phyloP scores from a whole-genome alignment of 1,140 invertebrate genomes.

The Philotrypesis tridentata region DNA sequence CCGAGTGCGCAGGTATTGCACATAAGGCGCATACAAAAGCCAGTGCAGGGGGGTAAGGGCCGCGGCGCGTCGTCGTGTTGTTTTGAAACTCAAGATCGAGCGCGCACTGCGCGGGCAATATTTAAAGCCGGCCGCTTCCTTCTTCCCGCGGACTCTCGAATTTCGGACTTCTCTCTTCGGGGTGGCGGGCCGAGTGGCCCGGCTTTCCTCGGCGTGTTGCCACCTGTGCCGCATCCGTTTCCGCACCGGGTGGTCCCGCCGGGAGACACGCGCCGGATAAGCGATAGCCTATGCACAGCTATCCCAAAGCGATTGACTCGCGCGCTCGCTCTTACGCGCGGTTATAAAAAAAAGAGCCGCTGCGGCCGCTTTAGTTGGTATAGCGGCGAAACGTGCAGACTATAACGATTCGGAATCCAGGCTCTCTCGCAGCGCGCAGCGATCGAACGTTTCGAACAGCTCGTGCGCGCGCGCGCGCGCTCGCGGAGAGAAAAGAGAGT shows the following conservation, averaged over 20 bases:
- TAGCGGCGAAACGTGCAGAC: too few species aligned
- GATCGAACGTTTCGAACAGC: neutral
- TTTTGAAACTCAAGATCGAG: conserved; percentile 9
- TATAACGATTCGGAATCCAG: too few species aligned
- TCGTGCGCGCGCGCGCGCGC: too few species aligned
- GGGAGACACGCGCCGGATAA: neutral
- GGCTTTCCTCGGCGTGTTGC: conserved; percentile 30
- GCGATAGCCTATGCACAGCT: neutral
- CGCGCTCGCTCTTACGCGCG: too few species aligned
- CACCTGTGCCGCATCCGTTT: conserved; percentile 50
- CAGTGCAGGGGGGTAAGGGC: neutral
- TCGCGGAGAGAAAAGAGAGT: neutral
- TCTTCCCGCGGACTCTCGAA: neutral
- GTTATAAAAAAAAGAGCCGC: too few species aligned
- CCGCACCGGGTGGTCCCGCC: conserved; percentile 44
- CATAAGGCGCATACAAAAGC: too few species aligned
- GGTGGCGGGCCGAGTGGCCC: conserved; percentile 44
- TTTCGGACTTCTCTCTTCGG: conserved; percentile 49
- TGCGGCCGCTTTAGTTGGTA: too few species aligned
- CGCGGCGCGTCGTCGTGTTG: neutral
- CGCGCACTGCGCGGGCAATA: neutral
- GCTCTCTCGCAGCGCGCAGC: too few species aligned
- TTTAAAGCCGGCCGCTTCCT: conserved; percentile 30
- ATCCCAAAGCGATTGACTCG: too few species aligned
- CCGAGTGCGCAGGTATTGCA: too few species aligned